Base-by-base conservation (phyloP, 2,113 vertebrate genomes). In the Cyphomyrus discorhynchus region DNA sequence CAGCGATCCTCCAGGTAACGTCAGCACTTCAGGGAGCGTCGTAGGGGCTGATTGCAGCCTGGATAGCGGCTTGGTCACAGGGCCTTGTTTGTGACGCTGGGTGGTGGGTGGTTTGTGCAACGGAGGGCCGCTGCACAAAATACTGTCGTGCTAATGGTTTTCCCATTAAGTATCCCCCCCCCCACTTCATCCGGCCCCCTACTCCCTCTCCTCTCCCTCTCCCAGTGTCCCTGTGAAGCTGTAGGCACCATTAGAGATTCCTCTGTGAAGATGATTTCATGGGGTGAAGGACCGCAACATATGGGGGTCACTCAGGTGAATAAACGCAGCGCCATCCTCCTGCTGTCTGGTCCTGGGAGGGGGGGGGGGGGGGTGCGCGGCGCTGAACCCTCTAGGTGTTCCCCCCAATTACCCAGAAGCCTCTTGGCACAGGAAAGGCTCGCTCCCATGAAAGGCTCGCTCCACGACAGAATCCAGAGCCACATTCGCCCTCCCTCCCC, bases 241-340 rank as follows among this genome's bases (percentile, higher is more conserved):
- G 21, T n/a, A 84, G 82, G 45, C 88, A 88, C 87, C 88, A 88
- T 80, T 58, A 88, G 35, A 87, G 88, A 56, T 80, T 66, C 52
- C 84, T 87, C 87, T 87, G 88, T 70, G 86, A 66, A 91, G 88
- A 91, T 88, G 91, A 87, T 89, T 88, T 47, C 87, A 89, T 83
- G 70, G 86, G 86, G 89, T 77, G 50, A 35, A 53, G 21, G 85
- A 90, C 88, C 31, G 42, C 62, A 89, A 77, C 91, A 92, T 91
- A 92, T 91, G 92, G 92, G 90, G 89, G n/a, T 77, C 91, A 89
- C 89, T 93, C 91, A 92, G 91, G 87, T 93, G 92, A 90, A 35
- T 91, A 90, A 91, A 90, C 92, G 89, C 88, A 91, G 91, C 53
- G 85, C 90, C 66, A 89, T 91, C 45, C 80, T 90, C 70, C 88